Base-by-base conservation (phyloP, 2,888 invertebrate species). In the Axea sp. region DNA sequence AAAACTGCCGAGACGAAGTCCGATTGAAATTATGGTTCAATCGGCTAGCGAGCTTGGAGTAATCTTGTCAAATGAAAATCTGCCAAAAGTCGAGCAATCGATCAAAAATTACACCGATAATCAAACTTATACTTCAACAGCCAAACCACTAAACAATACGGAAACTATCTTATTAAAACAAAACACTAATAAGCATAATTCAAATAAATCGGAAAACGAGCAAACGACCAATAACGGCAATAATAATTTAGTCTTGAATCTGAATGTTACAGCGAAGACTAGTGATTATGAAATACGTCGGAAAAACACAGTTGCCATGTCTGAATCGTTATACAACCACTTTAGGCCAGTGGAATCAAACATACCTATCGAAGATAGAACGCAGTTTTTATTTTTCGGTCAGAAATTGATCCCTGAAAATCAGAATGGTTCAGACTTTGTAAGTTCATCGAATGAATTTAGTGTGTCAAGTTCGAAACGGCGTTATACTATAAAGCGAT, bases 351-450 rank as follows among this genome's bases (percentile, higher is more conserved):
- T 92, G 26, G 92, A 92, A 81, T 88, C 90, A 15, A 91, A 92
- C 78, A 86, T 92, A 55, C 91, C 91, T 0, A 90, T 90, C 33
- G 92, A 92, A 83, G 92, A 93, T 79, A 90, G 93, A 89, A 90
- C 91, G 43, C 93, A 93, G 6, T 93, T 93, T 84, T 88, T 92
- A 62, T 92, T 90, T 81, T 93, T 93, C 82, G 93, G 93, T 0
- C 91, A 93, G 81, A 93, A 93, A 82, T 81, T 91, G 30, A 88
- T 89, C 0, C 88, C 89, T 0, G 83, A 89, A 0, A 43, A 84
- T 37, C 88, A 79, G 11, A 83, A 82, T 30, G 77, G 76, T 0
- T 80, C 84, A 1, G 80, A 81, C 2, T 81, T 82, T 8, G 14
- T 59, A 2, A 84, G 84, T 74, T 83, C 80, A 1, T 76, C 82